phyloP scores from a whole-genome alignment of 92 coral and sea anemone genomes.

The Bergia sp. region DNA sequence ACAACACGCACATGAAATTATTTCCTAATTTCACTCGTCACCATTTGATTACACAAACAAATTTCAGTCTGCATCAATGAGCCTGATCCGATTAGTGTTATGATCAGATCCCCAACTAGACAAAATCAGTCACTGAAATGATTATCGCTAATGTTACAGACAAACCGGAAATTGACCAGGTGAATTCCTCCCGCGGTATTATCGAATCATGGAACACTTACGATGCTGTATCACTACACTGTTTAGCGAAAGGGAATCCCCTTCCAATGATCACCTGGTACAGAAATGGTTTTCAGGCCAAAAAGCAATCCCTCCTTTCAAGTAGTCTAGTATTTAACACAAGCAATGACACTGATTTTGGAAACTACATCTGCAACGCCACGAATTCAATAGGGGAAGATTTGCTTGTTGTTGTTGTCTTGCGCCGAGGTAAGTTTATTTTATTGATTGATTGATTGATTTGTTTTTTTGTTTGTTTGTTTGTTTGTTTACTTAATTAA shows the following conservation, averaged over 20 bases:
- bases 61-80: too few relatives aligned
- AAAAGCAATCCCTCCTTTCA: not conserved
- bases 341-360: conserved; percentile 6
- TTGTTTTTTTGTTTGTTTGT: too few relatives aligned
- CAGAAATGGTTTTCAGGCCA: not conserved
- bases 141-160: not conserved
- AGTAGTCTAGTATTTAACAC: conserved; percentile 19
- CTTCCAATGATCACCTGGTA: conserved; percentile 19
- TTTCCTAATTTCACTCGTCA: too few relatives aligned
- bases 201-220: conserved; percentile 36
- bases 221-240: conserved; percentile 12
- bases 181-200: conserved; percentile 19
- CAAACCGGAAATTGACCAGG: conserved; percentile 26
- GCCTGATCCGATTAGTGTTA: not conserved
- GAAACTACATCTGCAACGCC: conserved; percentile 30
- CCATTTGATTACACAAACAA: too few relatives aligned
- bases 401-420: not conserved
- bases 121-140: not conserved
- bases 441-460: too few relatives aligned
- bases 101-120: too few relatives aligned
- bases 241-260: conserved; percentile 34
- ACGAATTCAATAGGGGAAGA: conserved; percentile 1
- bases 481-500: too few relatives aligned
- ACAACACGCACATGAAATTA: too few relatives aligned
- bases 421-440: conserved; percentile 31